Evolutionary conservation across 2,797 vertebrate species (phyloP).

Genomic region (Stomatorhinus walkeri): DNA sequence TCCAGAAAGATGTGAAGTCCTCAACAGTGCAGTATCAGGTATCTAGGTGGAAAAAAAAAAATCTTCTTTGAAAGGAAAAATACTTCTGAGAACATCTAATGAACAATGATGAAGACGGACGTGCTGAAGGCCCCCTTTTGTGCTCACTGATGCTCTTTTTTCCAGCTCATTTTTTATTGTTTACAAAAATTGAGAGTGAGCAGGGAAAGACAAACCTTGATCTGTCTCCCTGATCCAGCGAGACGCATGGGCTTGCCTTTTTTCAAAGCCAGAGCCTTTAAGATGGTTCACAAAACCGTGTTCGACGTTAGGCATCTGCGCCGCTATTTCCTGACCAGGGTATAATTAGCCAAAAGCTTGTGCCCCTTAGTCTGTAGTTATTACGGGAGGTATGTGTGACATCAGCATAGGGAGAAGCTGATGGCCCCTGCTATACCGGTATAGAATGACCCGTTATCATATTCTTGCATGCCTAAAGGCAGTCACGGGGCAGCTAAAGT

Average conservation of each 20-base stretch:
- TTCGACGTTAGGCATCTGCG: slow-evolving; percentile 39
- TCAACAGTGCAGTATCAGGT: neutral
- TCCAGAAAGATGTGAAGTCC: neutral
- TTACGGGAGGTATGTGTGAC: slow-evolving; percentile 53
- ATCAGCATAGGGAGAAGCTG: slow-evolving; percentile 34
- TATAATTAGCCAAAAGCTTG: slow-evolving; percentile 55
- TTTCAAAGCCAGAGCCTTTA: neutral
- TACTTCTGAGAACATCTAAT: neutral
- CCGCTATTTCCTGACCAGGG: slow-evolving; percentile 56
- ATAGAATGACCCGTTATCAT: slow-evolving; percentile 17
- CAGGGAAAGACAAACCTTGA: neutral
- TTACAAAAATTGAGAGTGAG: neutral
- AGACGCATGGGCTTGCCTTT: neutral
- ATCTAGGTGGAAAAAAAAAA: neutral
- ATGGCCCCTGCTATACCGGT: slow-evolving; percentile 27
- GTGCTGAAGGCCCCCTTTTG: neutral
- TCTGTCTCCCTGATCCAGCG: neutral
- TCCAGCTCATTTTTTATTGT: neutral
- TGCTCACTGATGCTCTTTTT: neutral
- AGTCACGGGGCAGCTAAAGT: neutral
- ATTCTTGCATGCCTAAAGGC: neutral
- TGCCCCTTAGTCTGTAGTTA: slow-evolving; percentile 46
- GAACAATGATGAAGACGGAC: neutral
- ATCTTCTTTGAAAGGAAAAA: neutral
- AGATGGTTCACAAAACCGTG: slow-evolving; percentile 17